Evolutionary conservation across 1,140 invertebrate genomes (phyloP).

Genomic region (Scaptomyza montana): DNA sequence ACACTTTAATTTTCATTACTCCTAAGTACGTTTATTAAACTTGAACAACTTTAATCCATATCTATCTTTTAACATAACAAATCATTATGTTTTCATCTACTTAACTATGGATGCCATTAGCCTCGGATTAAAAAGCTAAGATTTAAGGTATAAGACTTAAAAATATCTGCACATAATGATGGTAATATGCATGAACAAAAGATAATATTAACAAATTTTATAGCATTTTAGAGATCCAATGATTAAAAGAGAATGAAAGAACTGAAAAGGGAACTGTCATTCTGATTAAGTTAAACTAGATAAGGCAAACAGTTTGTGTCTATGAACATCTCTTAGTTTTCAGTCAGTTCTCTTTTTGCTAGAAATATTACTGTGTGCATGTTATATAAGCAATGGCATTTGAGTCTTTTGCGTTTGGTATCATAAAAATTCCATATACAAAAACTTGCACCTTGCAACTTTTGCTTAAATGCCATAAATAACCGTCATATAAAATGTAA

Average conservation of each 20-base stretch:
- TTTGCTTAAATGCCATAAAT: conserved; percentile 78
- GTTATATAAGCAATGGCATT: conserved; percentile 51
- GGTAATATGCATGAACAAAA: conserved; percentile 41
- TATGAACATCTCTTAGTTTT: conserved; percentile 1
- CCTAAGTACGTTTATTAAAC: background rate
- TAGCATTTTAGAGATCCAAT: conserved; percentile 19
- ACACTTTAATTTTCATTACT: background rate
- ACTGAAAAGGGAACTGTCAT: conserved; percentile 7
- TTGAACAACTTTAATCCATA: too few species aligned
- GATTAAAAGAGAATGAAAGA: conserved; percentile 27
- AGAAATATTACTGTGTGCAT: conserved; percentile 51
- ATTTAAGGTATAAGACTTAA: conserved; percentile 21
- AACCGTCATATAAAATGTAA: conserved; percentile 64
- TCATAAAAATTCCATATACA: conserved; percentile 79
- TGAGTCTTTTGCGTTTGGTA: conserved; percentile 26
- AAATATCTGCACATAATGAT: conserved; percentile 37
- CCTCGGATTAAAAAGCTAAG: conserved; percentile 36
- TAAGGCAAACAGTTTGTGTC: conserved; percentile 12
- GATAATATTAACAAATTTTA: conserved; percentile 51
- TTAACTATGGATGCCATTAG: background rate
- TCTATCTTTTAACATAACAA: background rate
- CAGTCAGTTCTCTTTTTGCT: conserved; percentile 42
- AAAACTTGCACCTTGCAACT: conserved; percentile 81
- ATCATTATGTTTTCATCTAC: conserved; percentile 6
- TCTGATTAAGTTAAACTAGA: conserved; percentile 22